Evolutionary conservation across 2,888 invertebrate species (phyloP).

Genomic region (Drosophila percnosoma): DNA sequence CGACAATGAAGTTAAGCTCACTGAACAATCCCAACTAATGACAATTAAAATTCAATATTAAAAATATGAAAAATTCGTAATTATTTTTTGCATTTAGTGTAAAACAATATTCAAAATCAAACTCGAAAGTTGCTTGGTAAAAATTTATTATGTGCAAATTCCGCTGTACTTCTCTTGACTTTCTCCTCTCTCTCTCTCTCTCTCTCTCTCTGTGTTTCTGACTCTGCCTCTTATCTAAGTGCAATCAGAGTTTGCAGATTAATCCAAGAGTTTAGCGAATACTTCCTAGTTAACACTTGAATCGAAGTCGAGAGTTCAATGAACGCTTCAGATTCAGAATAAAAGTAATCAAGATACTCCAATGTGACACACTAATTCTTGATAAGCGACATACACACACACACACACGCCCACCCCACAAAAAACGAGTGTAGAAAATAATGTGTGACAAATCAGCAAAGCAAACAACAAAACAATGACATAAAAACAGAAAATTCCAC

Average conservation of each 20-base stretch:
- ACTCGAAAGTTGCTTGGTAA: not conserved
- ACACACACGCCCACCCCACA: constrained; percentile 17
- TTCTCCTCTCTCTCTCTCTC: not conserved
- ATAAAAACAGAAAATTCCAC: constrained; percentile 20
- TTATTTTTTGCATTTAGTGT: not conserved
- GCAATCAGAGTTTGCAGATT: not conserved
- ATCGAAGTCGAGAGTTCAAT: constrained; percentile 25
- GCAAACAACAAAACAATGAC: constrained; percentile 65
- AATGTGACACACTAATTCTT: constrained; percentile 41
- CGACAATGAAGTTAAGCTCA: not conserved
- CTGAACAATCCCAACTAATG: constrained; percentile 33
- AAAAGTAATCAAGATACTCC: constrained; percentile 11
- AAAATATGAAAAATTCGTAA: not conserved
- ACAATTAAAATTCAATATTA: not conserved
- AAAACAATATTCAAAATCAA: not conserved
- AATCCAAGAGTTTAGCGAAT: not conserved
- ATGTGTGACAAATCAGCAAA: constrained; percentile 66
- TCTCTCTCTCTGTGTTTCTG: not conserved
- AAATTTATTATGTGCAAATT: not conserved
- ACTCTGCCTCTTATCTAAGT: not conserved
- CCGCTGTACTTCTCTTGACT: too few species aligned
- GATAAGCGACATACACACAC: constrained; percentile 58
- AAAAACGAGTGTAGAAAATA: constrained; percentile 42
- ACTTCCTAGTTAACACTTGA: constrained; percentile 16
- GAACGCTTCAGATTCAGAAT: constrained; percentile 54